phyloP scores from a whole-genome alignment of 1,140 invertebrate genomes.

The Heliconius nattereri region DNA sequence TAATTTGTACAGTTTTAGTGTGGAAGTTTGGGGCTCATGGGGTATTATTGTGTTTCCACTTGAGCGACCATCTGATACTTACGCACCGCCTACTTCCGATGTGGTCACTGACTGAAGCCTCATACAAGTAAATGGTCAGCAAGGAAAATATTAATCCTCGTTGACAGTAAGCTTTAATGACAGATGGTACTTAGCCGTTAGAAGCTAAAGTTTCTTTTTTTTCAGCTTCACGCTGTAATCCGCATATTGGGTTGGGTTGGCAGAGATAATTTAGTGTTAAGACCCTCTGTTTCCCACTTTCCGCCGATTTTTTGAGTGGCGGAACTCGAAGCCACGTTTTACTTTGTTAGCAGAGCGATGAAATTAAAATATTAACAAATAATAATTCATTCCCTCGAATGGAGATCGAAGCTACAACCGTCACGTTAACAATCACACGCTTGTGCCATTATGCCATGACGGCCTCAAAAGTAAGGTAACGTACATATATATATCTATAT shows the following conservation, averaged over 20 bases:
- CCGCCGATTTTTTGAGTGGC: too few species aligned
- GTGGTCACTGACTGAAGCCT: constrained; percentile 35
- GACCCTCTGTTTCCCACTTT: too few species aligned
- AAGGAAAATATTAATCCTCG: background rate
- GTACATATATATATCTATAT: too few species aligned
- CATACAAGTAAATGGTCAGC: constrained; percentile 15
- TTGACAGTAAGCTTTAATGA: constrained; percentile 3
- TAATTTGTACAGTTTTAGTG: constrained; percentile 25
- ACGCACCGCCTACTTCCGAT: constrained; percentile 51
- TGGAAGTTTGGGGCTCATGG: constrained; percentile 46
- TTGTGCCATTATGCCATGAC: too few species aligned
- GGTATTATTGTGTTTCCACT: constrained; percentile 70
- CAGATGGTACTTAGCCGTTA: background rate
- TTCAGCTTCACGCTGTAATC: background rate
- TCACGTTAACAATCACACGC: too few species aligned
- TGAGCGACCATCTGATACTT: constrained; percentile 64
- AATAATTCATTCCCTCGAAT: too few species aligned
- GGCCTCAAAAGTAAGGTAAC: too few species aligned
- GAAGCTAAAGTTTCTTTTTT: background rate
- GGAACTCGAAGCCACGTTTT: too few species aligned
- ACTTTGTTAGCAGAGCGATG: too few species aligned
- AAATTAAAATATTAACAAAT: too few species aligned
- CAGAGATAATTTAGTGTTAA: too few species aligned
- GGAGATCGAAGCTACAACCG: too few species aligned
- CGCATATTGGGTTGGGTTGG: background rate